Conservation (phyloP, 2,797 vertebrate species). For the Gobionotothen gibberifrons region DNA sequence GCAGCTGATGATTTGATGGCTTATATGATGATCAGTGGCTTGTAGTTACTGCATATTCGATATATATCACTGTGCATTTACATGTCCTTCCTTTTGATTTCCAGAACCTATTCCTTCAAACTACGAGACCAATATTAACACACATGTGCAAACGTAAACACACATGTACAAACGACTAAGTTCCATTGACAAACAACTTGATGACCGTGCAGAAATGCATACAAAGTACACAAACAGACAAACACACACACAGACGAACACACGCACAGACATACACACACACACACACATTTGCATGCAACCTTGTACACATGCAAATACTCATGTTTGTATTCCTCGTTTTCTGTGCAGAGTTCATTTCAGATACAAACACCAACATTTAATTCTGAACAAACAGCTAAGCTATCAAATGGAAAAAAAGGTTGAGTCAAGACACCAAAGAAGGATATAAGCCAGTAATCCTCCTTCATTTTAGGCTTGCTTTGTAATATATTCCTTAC, state of each 20-base stretch:
- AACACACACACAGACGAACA: constrained; percentile 22
- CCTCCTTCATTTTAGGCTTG: constrained; percentile 41
- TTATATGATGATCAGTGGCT: constrained; percentile 73
- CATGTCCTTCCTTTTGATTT: constrained; percentile 56
- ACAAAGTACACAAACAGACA: constrained; percentile 35
- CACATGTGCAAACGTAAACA: constrained; percentile 66
- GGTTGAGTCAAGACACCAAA: constrained; percentile 73
- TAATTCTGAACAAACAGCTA: constrained; percentile 83
- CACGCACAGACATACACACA: constrained; percentile 14
- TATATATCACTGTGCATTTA: constrained; percentile 75
- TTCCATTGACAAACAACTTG: constrained; percentile 56
- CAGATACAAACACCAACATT: constrained; percentile 60
- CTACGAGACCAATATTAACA: constrained; percentile 63
- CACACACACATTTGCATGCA: constrained; percentile 53
- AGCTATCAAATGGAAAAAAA: constrained; percentile 68
- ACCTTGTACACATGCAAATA: constrained; percentile 60
- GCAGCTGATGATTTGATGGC: constrained; percentile 74
- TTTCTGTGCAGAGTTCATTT: constrained; percentile 68
- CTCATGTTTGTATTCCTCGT: constrained; percentile 42
- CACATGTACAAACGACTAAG: constrained; percentile 60
- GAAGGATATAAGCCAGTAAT: constrained; percentile 50
- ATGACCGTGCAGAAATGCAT: constrained; percentile 70
- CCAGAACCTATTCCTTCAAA: constrained; percentile 54
- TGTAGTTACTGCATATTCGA: constrained; percentile 74
- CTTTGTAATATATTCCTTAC: constrained; percentile 46